Conservation (phyloP, 2,888 invertebrate genomes). For the Scaptomyza reducta region DNA sequence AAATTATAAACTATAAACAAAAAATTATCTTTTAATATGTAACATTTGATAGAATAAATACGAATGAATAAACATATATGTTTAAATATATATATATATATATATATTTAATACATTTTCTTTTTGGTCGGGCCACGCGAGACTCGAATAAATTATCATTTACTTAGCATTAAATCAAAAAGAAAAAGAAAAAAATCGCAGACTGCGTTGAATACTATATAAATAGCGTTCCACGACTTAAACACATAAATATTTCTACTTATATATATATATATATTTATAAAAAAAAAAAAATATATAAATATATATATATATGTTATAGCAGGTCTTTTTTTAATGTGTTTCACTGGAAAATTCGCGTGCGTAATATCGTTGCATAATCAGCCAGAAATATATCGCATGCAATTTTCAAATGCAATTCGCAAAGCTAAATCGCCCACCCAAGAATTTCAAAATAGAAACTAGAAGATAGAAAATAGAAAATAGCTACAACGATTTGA, state of each 20-base stretch:
- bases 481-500: slow-evolving; percentile 23
- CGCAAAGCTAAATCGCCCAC: slow-evolving; percentile 11
- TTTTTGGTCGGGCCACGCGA: slow-evolving; percentile 65
- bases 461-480: background rate
- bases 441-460: slow-evolving; percentile 23
- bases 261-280: too few relatives aligned
- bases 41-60: slow-evolving; percentile 54
- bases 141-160: slow-evolving; percentile 72
- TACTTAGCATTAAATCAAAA: slow-evolving; percentile 67
- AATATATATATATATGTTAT: too few relatives aligned
- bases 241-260: slow-evolving; percentile 16
- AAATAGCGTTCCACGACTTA: slow-evolving; percentile 27
- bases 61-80: background rate
- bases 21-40: slow-evolving; percentile 74
- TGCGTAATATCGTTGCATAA: slow-evolving; percentile 56
- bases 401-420: slow-evolving; percentile 34
- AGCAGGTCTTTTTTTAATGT: slow-evolving; percentile 4
- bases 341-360: slow-evolving; percentile 49
- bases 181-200: slow-evolving; percentile 31
- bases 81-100: background rate
- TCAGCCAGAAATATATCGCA: slow-evolving; percentile 27
- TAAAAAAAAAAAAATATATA: too few relatives aligned
- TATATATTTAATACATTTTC: slow-evolving; percentile 22
- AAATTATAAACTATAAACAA: slow-evolving; percentile 77
- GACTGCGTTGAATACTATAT: slow-evolving; percentile 48